phyloP scores from a whole-genome alignment of 1,140 invertebrate genomes.

The Lordiphosa mommai region DNA sequence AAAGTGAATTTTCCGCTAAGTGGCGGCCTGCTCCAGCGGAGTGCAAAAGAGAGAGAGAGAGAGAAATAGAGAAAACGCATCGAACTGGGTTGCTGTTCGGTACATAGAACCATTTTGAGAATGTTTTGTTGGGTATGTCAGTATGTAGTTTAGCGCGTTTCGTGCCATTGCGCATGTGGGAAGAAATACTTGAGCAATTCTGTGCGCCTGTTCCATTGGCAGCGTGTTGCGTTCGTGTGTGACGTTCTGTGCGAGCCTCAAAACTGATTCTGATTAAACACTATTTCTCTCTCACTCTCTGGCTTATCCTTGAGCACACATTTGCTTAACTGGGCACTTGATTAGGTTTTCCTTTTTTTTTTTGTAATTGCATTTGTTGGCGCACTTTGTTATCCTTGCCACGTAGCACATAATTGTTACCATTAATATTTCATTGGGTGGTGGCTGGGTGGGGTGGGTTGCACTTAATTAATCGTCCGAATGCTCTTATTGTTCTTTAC shows the following conservation, averaged over 20 bases:
- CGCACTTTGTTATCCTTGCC: constrained; percentile 42
- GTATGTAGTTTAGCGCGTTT: constrained; percentile 31
- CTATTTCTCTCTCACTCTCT: constrained; percentile 14
- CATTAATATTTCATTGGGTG: constrained; percentile 73
- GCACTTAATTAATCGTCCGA: constrained; percentile 65
- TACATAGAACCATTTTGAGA: no score
- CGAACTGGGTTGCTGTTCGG: no score
- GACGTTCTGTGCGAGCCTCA: constrained; percentile 65
- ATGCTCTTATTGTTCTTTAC: constrained; percentile 59
- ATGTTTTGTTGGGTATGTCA: no score
- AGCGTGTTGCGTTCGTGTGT: constrained; percentile 78
- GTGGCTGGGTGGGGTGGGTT: constrained; percentile 8
- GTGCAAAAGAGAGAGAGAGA: constrained; percentile 6
- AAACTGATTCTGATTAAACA: constrained; percentile 30
- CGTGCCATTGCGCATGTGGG: constrained; percentile 66
- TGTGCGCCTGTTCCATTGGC: constrained; percentile 65
- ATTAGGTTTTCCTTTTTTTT: constrained; percentile 61
- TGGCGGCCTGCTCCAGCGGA: constrained; percentile 36
- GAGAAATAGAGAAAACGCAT: constrained; percentile 2
- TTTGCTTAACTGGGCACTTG: constrained; percentile 71
- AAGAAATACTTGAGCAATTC: constrained; percentile 22
- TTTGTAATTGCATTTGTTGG: constrained; percentile 66
- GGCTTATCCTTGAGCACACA: neutral
- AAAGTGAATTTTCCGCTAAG: constrained; percentile 73
- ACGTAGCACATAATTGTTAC: constrained; percentile 69